Percentiles rank a stretch among this genome's conserved stretches.
Evolutionary conservation across 2,888 invertebrate species (phyloP).

Genomic region (Papilio gigon): DNA sequence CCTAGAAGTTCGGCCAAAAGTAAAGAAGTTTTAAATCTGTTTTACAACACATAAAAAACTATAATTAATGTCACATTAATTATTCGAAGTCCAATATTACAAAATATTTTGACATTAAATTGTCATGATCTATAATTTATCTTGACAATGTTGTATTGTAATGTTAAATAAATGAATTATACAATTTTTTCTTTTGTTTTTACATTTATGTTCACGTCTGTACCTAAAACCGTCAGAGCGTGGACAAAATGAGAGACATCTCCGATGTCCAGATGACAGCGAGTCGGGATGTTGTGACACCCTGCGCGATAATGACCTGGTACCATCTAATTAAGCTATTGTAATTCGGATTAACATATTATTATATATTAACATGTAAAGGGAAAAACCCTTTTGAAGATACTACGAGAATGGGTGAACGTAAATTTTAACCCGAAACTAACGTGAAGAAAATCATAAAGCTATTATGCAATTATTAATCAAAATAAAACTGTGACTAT

Average conservation of each 20-base stretch:
- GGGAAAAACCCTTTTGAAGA: neutral
- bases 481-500: too few relatives aligned
- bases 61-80: neutral
- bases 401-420: too few relatives aligned
- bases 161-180: too few relatives aligned
- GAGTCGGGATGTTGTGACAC: conserved; percentile 69
- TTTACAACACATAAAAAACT: neutral
- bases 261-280: conserved; percentile 74
- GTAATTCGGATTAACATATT: conserved; percentile 69
- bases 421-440: too few relatives aligned
- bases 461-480: too few relatives aligned
- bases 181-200: neutral
- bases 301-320: conserved; percentile 69
- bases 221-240: conserved; percentile 56
- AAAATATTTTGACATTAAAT: too few relatives aligned
- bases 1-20: too few relatives aligned
- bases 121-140: too few relatives aligned
- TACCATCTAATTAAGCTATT: conserved; percentile 72
- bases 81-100: too few relatives aligned
- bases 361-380: conserved; percentile 40
- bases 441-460: too few relatives aligned
- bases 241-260: conserved; percentile 57
- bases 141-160: too few relatives aligned
- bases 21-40: neutral
- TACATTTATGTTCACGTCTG: conserved; percentile 44